A percentile compares a stretch with the other conserved stretches of the same genome.
phyloP scores from a whole-genome alignment of 2,797 vertebrate species.

The Thaleichthys pacificus region DNA sequence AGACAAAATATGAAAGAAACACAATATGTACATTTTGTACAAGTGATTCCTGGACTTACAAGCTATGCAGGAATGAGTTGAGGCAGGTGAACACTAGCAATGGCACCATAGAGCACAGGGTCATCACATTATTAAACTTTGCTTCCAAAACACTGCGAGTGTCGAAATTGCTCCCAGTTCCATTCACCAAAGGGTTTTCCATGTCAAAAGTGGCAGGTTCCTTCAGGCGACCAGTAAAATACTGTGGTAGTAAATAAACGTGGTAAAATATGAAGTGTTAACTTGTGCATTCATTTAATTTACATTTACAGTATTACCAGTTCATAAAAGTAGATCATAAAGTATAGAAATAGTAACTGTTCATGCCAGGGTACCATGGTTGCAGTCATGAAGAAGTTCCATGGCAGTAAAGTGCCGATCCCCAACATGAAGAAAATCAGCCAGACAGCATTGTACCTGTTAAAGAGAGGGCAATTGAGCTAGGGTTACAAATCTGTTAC shows the following conservation, averaged over 20 bases:
- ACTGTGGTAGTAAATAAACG: slow-evolving; percentile 45
- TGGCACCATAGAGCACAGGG: slow-evolving; percentile 73
- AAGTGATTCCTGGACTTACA: slow-evolving; percentile 50
- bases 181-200: slow-evolving; percentile 6
- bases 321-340: too few relatives aligned
- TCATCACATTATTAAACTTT: slow-evolving; percentile 76
- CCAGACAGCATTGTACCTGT: slow-evolving; percentile 12
- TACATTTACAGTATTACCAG: too few relatives aligned
- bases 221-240: slow-evolving; percentile 66
- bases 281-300: too few relatives aligned
- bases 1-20: too few relatives aligned
- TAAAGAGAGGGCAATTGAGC: background rate
- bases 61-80: slow-evolving; percentile 77
- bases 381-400: slow-evolving; percentile 96
- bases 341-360: too few relatives aligned
- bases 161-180: background rate
- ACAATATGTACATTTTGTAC: background rate
- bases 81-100: slow-evolving; percentile 74
- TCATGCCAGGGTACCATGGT: slow-evolving; percentile 69
- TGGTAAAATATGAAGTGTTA: too few relatives aligned
- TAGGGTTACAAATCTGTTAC: background rate
- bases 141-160: slow-evolving; percentile 37
- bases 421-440: slow-evolving; percentile 87
- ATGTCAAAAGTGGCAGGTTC: background rate
- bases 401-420: slow-evolving; percentile 87